Evolutionary conservation across 2,888 invertebrate species (phyloP).

Genomic region (Ochropleura leucogaster): DNA sequence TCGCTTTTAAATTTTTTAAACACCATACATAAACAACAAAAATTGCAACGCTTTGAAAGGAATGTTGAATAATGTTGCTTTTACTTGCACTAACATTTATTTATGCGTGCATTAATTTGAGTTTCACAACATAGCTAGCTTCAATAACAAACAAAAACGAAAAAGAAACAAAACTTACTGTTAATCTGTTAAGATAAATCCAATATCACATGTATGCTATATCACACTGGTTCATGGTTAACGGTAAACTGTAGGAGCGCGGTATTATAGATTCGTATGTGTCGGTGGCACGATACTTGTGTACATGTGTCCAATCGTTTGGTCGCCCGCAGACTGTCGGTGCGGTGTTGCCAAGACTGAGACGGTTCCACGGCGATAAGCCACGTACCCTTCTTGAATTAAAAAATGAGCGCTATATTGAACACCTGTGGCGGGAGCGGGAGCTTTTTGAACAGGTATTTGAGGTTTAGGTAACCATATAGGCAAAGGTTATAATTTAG

Average conservation of each 20-base stretch:
- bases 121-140: background rate
- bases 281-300: constrained; percentile 40
- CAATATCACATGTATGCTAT: constrained; percentile 47
- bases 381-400: constrained; percentile 17
- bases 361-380: constrained; percentile 28
- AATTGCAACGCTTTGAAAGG: background rate
- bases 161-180: constrained; percentile 50
- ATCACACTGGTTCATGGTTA: constrained; percentile 55
- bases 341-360: constrained; percentile 60
- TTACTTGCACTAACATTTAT: constrained; percentile 23
- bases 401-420: constrained; percentile 33
- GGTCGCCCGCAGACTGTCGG: constrained; percentile 53
- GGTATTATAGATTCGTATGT: constrained; percentile 46
- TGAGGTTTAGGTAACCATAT: background rate
- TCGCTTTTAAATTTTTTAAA: constrained; percentile 12
- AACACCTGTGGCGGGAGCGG: constrained; percentile 5
- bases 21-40: background rate
- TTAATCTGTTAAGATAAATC: constrained; percentile 43
- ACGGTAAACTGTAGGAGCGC: constrained; percentile 59
- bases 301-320: constrained; percentile 54
- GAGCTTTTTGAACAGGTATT: background rate
- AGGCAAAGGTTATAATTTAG: background rate
- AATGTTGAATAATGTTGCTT: constrained; percentile 19
- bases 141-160: background rate
- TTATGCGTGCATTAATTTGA: constrained; percentile 5